Base-by-base conservation (phyloP, 92 coral and sea anemone species). In the Parazoanthus atlanticus region DNA sequence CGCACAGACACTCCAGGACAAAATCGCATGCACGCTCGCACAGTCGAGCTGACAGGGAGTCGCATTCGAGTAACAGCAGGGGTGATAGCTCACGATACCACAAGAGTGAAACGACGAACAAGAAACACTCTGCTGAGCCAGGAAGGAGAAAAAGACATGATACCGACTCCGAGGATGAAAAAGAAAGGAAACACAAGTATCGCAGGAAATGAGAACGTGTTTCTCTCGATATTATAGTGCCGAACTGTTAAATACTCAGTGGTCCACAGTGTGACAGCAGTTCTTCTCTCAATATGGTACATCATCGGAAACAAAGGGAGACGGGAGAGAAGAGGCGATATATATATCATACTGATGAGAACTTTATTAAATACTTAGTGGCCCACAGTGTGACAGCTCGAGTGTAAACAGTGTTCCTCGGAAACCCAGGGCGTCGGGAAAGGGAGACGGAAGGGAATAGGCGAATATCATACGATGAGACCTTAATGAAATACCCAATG, bases 131-230 rank as follows among this genome's bases (percentile, higher is more conserved):
- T 17, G 23, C 79, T 28, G 26, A 32, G 79, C 26, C 79, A 65
- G 61, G 69, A 46, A 76, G 89, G 17, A 89, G 88, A 84, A 81
- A 76, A 67, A 76, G 91, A 30, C 91, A 89, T 76, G 91, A 89
- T 70, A 83, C 89, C 5, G 91, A 89, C 34, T 89, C 47, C 58
- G 84, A 25, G 8, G 17, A 29, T 15, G 26, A 54, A 54, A 26
- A 34, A 28, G 47, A 85, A 10, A 70, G 29, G 41, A 77, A 78
- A 34, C 40, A 83, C 41, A 87, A 8, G 75, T 33, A 76, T 16
- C 78, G 28, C 47, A 46, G 43, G 41, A 86, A 86, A 26, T 33
- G 41, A 33, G 12, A 40, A 31, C 13, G 8, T 4, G 11, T 33
- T 16, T 40, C 8, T 33, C 10, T 17, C 38, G 19, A 28, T 40